These are phyloP conservation scores for Melanostigma gelatinosum DNA, from an alignment of 2,113 vertebrate species.

Conservation along the genomic window DNA sequence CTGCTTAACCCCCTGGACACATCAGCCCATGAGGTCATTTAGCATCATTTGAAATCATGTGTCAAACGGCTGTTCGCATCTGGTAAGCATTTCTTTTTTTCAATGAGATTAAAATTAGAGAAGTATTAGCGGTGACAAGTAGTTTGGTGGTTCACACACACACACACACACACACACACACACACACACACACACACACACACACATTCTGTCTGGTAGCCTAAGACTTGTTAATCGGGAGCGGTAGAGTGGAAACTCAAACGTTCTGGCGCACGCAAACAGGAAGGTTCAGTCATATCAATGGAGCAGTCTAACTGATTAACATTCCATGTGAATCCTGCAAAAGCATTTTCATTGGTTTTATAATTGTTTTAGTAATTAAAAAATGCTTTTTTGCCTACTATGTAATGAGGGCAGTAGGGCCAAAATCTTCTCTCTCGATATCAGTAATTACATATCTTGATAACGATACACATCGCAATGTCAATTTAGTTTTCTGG, in stretches of 20 bases:
- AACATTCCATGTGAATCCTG: background rate
- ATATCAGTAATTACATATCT: background rate
- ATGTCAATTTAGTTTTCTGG: background rate
- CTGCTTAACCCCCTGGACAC: conserved; percentile 77
- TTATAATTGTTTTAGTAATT: background rate
- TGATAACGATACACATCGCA: background rate
- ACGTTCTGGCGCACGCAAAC: background rate
- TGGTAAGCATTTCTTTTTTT: conserved; percentile 58
- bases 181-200: no score
- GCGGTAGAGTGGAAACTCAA: background rate
- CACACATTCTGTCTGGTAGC: conserved; percentile 10
- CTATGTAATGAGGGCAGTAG: background rate
- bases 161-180: no score
- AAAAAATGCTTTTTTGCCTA: background rate
- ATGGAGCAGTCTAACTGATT: background rate
- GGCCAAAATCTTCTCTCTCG: background rate
- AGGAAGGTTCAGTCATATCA: background rate
- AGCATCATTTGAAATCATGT: conserved; percentile 75
- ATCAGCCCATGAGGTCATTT: conserved; percentile 73
- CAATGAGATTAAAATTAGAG: conserved; percentile 39
- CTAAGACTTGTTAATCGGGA: background rate
- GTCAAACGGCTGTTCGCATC: conserved; percentile 69
- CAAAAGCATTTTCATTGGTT: background rate
- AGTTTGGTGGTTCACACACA: conserved; percentile 21
- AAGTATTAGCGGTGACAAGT: conserved; percentile 30